Conservation (phyloP, 2,797 vertebrate species). For the Myotis pilosus region DNA sequence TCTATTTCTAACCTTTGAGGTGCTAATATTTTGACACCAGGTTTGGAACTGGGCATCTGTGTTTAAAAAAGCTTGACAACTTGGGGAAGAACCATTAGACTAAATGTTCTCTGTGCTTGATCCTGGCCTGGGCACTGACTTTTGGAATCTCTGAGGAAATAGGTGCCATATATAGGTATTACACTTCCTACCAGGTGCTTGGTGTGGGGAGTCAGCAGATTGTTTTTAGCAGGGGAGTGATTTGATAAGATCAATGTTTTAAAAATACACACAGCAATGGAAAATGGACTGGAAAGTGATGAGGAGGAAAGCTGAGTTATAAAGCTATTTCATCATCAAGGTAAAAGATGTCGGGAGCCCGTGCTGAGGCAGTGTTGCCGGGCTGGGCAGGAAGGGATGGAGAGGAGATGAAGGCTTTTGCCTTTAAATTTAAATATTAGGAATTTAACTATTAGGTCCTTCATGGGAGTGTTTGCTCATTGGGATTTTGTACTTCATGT, state of each 20-base stretch:
- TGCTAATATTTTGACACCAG: neutral
- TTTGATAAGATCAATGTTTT: slow-evolving; percentile 7
- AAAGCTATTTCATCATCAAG: neutral
- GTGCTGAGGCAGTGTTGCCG: neutral
- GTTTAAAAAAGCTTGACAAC: neutral
- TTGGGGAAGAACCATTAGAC: neutral
- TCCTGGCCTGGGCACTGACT: neutral
- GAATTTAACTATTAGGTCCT: neutral
- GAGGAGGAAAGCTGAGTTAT: neutral
- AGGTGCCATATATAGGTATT: neutral
- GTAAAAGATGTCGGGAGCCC: neutral
- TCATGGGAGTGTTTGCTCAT: neutral
- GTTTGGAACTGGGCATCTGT: neutral
- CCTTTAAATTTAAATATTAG: neutral
- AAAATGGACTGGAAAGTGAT: neutral
- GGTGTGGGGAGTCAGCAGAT: neutral
- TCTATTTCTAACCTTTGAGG: neutral
- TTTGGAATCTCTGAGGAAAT: neutral
- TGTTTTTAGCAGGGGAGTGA: neutral
- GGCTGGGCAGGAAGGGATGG: neutral
- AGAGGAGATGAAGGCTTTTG: neutral
- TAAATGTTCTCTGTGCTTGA: neutral
- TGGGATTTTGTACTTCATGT: neutral
- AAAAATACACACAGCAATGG: neutral
- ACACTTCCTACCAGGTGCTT: neutral